Conservation (phyloP, 2,113 vertebrate genomes). For the Dasyurus viverrinus region DNA sequence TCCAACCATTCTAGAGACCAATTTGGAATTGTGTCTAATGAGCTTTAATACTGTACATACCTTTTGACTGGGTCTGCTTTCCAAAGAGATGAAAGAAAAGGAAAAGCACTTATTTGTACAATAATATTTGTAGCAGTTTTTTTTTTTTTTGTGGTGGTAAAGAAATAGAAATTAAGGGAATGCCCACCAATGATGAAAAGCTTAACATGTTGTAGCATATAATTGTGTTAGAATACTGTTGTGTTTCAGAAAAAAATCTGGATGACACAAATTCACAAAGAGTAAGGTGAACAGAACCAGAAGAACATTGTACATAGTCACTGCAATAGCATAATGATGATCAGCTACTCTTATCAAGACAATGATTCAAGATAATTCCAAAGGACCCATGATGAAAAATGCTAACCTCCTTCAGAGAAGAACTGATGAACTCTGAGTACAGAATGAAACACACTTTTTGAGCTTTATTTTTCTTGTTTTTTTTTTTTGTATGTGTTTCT, state of each 20-base stretch:
- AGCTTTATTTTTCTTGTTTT: not conserved
- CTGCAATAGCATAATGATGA: not conserved
- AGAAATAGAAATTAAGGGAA: not conserved
- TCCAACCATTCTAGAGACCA: not conserved
- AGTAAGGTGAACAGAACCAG: not conserved
- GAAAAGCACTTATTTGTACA: not conserved
- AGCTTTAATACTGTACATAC: not conserved
- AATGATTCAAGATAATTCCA: not conserved
- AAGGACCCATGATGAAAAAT: not conserved
- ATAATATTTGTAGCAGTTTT: not conserved
- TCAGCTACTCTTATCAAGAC: not conserved
- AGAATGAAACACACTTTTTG: not conserved
- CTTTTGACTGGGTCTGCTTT: not conserved
- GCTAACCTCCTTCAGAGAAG: not conserved
- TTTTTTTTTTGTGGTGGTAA: not conserved
- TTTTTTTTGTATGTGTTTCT: not conserved
- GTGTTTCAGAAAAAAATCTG: not conserved
- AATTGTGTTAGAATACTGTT: not conserved
- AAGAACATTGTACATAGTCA: not conserved
- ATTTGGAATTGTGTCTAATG: not conserved
- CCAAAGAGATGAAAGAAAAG: not conserved
- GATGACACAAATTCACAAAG: not conserved
- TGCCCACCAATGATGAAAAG: not conserved
- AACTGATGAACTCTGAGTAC: not conserved
- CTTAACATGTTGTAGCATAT: not conserved